Conservation (phyloP, 2,113 vertebrate species). For the Galbula dea region DNA sequence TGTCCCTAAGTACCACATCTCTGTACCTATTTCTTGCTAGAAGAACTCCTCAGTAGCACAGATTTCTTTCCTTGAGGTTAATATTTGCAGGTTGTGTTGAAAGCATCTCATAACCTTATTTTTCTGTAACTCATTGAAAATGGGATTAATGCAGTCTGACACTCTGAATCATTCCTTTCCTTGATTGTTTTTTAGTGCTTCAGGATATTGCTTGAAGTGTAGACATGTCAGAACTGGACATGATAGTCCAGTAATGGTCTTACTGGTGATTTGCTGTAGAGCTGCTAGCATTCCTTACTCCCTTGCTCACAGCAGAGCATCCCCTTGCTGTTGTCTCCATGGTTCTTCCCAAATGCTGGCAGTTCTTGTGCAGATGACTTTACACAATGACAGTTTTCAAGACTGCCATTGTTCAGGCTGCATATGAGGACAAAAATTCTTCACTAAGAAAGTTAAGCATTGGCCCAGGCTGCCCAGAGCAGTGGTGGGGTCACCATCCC, state of each 20-base stretch:
- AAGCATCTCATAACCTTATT: background rate
- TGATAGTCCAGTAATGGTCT: background rate
- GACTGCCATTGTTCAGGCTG: background rate
- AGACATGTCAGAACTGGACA: background rate
- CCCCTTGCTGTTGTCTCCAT: background rate
- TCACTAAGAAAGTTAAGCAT: too few relatives aligned
- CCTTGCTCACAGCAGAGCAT: background rate
- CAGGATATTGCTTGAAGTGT: background rate
- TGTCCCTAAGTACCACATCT: too few relatives aligned
- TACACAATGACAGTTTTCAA: background rate
- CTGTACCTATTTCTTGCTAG: background rate
- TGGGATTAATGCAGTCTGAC: background rate
- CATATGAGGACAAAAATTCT: background rate
- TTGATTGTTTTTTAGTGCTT: background rate
- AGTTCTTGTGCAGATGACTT: background rate
- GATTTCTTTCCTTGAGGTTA: background rate
- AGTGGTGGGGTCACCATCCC: too few relatives aligned
- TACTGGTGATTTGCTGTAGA: background rate
- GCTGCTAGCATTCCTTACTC: background rate
- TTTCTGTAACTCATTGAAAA: background rate
- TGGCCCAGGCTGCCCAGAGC: too few relatives aligned
- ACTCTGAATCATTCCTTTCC: background rate
- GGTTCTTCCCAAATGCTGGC: background rate
- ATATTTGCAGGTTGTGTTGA: background rate
- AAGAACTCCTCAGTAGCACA: background rate